Base-by-base conservation (phyloP, 2,797 vertebrate genomes). In the Oreonectes daqikongensis region DNA sequence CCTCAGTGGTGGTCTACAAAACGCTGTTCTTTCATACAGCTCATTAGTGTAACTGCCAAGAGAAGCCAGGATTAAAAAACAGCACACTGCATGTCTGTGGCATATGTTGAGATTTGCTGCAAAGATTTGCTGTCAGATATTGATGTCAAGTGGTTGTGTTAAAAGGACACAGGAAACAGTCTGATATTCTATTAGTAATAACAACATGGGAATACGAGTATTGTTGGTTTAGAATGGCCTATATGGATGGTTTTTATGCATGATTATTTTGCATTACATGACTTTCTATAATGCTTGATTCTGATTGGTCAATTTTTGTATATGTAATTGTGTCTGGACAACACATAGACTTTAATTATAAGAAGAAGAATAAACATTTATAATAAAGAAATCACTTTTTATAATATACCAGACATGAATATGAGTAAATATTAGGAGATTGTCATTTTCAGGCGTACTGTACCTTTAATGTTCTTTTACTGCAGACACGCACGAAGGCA, bases 31-130 rank as follows among this genome's bases (percentile, higher is more conserved):
- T 26, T 63, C 66, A 66, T 71, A 68, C 55, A 75, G 28, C 78
- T 84, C 83, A 82, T 86, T 85, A 86, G 74, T 26, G 57, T 57
- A 35, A 71, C 57, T 48, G 42, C 80, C 38, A 72, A 71, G 65
- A 59, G 44, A 72, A 63, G 70, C 53, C 40, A 64, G 69, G 77
- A 82, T 81, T 76, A 44, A 72, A 77, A 78, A 17, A 78, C 73
- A 72, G 28, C 64, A 64, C 66, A 78, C 78, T 65, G 59, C 75
- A 76, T 40, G 57, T 73, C 52, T 30, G 65, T 72, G 72, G 48
- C 55, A 53, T 65, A 61, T 76, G 68, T 76, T 70, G 44, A 4
- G 32, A 50, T 53, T 52, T 69, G 5, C 14, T 69, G 42, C 22
- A 50, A 28, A 30, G 50, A 24, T 66, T 55, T 46, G 28, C 73